Conservation (phyloP, 2,888 invertebrate genomes). For the Brachylomia viminalis region DNA sequence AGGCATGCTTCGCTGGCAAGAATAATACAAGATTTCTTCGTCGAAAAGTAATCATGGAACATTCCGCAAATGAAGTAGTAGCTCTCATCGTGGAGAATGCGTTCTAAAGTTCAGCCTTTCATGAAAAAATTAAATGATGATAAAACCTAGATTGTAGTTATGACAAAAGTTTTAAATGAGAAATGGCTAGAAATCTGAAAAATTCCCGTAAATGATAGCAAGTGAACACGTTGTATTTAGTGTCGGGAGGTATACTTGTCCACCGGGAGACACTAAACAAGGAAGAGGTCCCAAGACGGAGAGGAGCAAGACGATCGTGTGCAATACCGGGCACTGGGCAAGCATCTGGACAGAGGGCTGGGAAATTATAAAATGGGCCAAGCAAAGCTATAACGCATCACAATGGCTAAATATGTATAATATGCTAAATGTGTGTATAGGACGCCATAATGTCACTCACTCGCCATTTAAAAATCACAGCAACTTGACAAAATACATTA, state of each 20-base stretch:
- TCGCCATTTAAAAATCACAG: background rate
- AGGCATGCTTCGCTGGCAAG: background rate
- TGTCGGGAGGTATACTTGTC: background rate
- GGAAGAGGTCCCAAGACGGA: background rate
- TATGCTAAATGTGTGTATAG: background rate
- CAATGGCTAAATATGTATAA: too few relatives aligned
- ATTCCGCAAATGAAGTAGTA: too few relatives aligned
- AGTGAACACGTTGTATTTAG: background rate
- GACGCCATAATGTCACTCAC: background rate
- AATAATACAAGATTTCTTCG: background rate
- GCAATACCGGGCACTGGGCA: background rate
- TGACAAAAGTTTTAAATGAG: background rate
- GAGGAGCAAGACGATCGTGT: too few relatives aligned
- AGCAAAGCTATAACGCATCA: background rate
- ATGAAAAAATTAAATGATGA: background rate
- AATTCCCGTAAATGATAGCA: background rate
- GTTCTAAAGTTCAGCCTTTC: background rate
- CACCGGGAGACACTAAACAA: background rate
- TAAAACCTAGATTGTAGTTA: background rate
- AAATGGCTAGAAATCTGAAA: background rate
- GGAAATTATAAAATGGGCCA: background rate
- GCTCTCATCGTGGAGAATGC: background rate
- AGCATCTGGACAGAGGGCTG: background rate
- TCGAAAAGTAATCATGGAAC: background rate
- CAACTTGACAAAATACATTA: background rate